Conservation (phyloP, 2,888 invertebrate species). For the Pseudoips prasinana region DNA sequence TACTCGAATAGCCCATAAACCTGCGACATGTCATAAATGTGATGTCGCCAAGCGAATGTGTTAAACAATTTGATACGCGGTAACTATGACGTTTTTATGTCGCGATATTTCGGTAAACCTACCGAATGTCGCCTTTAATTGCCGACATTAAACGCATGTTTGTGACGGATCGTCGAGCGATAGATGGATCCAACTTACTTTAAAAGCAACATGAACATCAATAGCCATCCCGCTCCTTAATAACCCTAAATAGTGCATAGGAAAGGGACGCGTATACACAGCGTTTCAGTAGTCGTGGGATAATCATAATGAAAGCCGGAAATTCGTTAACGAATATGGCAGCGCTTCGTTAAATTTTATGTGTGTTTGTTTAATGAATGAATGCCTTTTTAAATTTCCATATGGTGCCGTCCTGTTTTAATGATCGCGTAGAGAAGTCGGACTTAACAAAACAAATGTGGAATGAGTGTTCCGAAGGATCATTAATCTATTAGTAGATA, state of each 20-base stretch:
- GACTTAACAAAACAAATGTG: slow-evolving; percentile 40
- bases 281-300: slow-evolving; percentile 47
- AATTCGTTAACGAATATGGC: slow-evolving; percentile 77
- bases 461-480: slow-evolving; percentile 36
- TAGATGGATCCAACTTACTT: slow-evolving; percentile 51
- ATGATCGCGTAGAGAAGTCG: slow-evolving; percentile 34
- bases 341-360: slow-evolving; percentile 78
- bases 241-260: slow-evolving; percentile 22
- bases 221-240: slow-evolving; percentile 41
- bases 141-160: slow-evolving; percentile 70
- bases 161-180: slow-evolving; percentile 67
- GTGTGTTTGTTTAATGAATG: slow-evolving; percentile 75
- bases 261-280: slow-evolving; percentile 45
- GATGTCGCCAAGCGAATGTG: slow-evolving; percentile 56
- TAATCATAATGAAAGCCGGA: slow-evolving; percentile 71
- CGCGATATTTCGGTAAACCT: slow-evolving; percentile 70
- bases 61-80: slow-evolving; percentile 76
- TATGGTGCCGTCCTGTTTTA: slow-evolving; percentile 55
- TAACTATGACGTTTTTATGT: slow-evolving; percentile 72
- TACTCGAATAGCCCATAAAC: slow-evolving; percentile 61
- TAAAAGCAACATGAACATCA: slow-evolving; percentile 23
- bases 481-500: slow-evolving; percentile 36
- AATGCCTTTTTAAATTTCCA: slow-evolving; percentile 74
- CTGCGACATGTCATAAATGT: slow-evolving; percentile 64
- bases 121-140: slow-evolving; percentile 70